Evolutionary conservation across 2,797 vertebrate species (phyloP).

Genomic region (Hippocampus kuda): DNA sequence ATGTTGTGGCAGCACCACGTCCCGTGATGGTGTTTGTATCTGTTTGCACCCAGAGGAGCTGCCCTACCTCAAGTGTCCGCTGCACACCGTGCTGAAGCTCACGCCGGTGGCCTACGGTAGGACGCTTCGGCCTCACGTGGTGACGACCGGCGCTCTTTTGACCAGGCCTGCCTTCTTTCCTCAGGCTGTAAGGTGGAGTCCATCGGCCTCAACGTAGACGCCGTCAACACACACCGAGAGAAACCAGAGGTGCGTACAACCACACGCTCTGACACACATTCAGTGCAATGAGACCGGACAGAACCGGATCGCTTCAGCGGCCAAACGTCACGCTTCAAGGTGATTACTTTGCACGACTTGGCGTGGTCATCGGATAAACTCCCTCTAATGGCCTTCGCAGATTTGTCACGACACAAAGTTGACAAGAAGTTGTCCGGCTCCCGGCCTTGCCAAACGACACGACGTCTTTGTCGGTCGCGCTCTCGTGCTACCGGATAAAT

Average conservation of each 20-base stretch:
- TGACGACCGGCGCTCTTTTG: neutral
- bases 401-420: neutral
- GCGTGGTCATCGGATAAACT: neutral
- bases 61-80: conserved; percentile 92
- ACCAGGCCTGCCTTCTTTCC: conserved; percentile 12
- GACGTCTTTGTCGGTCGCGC: no score
- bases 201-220: conserved; percentile 76
- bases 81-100: conserved; percentile 93
- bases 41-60: conserved; percentile 73
- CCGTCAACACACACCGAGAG: conserved; percentile 79
- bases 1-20: neutral
- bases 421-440: neutral
- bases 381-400: neutral
- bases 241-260: conserved; percentile 70
- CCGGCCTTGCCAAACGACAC: no score
- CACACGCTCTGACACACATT: neutral
- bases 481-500: no score
- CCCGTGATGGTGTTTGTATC: neutral
- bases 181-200: conserved; percentile 83
- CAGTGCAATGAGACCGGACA: neutral
- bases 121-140: neutral
- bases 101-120: conserved; percentile 95
- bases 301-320: neutral
- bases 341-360: neutral
- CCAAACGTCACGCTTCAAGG: neutral